Conservation (phyloP, 2,113 vertebrate genomes). For the Lycocorax pyrrhopterus region DNA sequence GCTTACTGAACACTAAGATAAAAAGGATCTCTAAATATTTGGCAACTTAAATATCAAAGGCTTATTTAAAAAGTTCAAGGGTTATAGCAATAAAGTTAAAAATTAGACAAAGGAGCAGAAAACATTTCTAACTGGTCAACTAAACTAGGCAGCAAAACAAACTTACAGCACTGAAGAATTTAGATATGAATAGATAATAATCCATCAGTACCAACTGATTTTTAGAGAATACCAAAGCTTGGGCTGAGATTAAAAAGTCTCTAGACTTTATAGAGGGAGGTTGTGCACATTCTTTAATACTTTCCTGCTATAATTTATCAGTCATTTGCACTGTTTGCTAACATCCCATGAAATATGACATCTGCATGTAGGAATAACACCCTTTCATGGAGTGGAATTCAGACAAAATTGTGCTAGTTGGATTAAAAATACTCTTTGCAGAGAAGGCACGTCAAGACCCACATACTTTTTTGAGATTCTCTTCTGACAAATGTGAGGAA, state of each 20-base stretch:
- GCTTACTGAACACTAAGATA: background rate
- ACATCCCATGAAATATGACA: background rate
- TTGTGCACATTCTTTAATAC: background rate
- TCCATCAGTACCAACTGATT: background rate
- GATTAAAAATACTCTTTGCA: background rate
- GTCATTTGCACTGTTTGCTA: conserved; percentile 2
- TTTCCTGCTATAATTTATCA: background rate
- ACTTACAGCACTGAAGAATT: background rate
- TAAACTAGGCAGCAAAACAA: background rate
- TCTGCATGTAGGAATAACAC: background rate
- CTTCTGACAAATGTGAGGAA: background rate
- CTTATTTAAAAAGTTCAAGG: background rate
- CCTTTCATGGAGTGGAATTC: background rate
- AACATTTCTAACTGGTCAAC: background rate
- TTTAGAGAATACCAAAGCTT: background rate
- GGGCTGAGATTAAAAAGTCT: background rate
- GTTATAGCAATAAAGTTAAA: background rate
- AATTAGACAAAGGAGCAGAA: background rate
- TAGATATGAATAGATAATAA: background rate
- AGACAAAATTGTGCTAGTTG: background rate
- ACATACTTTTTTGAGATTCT: background rate
- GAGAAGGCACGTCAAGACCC: background rate
- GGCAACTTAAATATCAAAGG: background rate
- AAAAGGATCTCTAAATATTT: conserved; percentile 5
- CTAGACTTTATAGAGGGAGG: background rate